Base-by-base conservation (phyloP, 2,888 invertebrate species). In the Brachycybe producta region DNA sequence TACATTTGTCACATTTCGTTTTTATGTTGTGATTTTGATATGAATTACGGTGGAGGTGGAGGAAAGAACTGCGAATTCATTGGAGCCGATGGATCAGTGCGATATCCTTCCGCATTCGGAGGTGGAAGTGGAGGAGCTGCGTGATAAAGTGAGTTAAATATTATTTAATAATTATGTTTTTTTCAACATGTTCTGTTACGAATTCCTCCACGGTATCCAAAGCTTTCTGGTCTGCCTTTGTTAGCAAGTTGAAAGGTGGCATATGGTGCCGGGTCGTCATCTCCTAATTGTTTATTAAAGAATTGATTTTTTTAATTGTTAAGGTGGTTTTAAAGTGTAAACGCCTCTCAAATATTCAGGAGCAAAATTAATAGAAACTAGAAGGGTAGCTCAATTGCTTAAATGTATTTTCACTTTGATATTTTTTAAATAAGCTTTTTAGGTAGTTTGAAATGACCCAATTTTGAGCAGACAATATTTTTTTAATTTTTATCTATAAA, bases 191-290 rank as follows among this genome's bases (percentile, higher is more conserved):
- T 34, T 11, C 11, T 34, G 19, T 34, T 13, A 19, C 8, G 13
- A 45, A 2, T n/a, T n/a, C 27, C 35, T 35, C 11, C 36, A 24
- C 5, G 23, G n/a, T 3, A 30, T 41, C 5, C 21, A 21, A 41
- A 32, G 8, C 28, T 49, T 13, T 19, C 24, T 19, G 17, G 21
- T 23, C 40, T n/a, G 30, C 34, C 28, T 8, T 40, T 30, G 21
- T 30, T 24, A 2, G 41, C 7, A 7, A 49, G 24, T 42, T 27
- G 49, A 23, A 49, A 21, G 5, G 49, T 49, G 24, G 49, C 49
- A 15, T 49, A 49, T 13, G 49, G 49, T 5, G 34, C 19, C 13
- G 42, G n/a, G n/a, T 42, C 49, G 23, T 41, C 42, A 2, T 38
- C 39, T 34, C 39, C 48, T 48, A 8, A 46, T 19, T 34, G 21